Evolutionary conservation across 2,888 invertebrate species (phyloP).

Genomic region (Diploptera punctata): DNA sequence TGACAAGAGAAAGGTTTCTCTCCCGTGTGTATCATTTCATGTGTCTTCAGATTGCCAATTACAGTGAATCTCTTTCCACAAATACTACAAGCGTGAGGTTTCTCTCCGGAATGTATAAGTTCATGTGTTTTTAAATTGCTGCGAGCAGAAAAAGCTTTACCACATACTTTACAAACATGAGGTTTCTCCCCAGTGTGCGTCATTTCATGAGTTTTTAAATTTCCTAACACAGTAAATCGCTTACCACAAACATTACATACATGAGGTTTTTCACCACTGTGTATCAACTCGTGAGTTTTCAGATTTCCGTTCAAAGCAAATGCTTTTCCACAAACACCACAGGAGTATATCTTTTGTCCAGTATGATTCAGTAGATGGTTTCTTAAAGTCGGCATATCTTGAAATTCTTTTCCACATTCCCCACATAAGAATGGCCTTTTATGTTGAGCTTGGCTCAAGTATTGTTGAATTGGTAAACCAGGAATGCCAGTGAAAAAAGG

Average conservation of each 20-base stretch:
- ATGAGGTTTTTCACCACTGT: constrained; percentile 46
- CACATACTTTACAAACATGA: constrained; percentile 45
- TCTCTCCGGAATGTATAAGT: constrained; percentile 47
- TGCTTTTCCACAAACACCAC: constrained; percentile 46
- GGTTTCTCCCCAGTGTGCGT: constrained; percentile 44
- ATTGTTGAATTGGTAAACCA: background rate
- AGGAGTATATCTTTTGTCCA: constrained; percentile 45
- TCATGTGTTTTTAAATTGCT: constrained; percentile 47
- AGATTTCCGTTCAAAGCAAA: constrained; percentile 46
- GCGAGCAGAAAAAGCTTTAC: constrained; percentile 45
- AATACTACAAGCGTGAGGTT: constrained; percentile 45
- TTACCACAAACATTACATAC: constrained; percentile 24
- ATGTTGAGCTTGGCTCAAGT: background rate
- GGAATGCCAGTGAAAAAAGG: constrained; percentile 8
- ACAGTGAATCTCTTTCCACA: constrained; percentile 42
- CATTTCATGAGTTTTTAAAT: constrained; percentile 34
- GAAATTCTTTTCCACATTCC: constrained; percentile 14
- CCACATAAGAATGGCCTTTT: constrained; percentile 15
- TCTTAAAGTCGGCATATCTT: constrained; percentile 17
- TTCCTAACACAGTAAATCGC: constrained; percentile 29
- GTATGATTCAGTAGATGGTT: constrained; percentile 45
- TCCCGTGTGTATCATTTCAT: constrained; percentile 21
- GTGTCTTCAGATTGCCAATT: constrained; percentile 5
- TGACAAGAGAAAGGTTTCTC: constrained; percentile 13
- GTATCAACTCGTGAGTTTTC: constrained; percentile 47